Conservation (phyloP, 92 coral and sea anemone genomes). For the Paragorgia papillata region DNA sequence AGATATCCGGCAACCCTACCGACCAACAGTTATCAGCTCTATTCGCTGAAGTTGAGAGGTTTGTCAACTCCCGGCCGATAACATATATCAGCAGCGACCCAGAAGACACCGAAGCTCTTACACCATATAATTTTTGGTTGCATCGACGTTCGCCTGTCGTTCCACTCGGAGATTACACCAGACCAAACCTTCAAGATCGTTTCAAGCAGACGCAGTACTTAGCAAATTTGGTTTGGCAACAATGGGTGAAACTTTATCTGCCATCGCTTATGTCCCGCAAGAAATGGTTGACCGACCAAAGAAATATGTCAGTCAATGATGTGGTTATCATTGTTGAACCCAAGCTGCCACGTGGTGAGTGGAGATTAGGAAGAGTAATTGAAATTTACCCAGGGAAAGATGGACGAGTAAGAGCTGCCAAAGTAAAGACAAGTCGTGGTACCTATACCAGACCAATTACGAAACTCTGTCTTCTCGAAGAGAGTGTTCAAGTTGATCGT, state of each 20-base stretch:
- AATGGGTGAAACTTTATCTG: slow-evolving; percentile 33
- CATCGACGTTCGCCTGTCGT: slow-evolving; percentile 12
- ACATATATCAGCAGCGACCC: slow-evolving; percentile 20
- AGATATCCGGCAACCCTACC: neutral
- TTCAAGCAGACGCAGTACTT: slow-evolving; percentile 30
- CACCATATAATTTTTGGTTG: slow-evolving; percentile 42
- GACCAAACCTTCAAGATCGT: slow-evolving; percentile 10
- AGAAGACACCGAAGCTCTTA: slow-evolving; percentile 19
- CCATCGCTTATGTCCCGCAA: slow-evolving; percentile 7
- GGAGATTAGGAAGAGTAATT: slow-evolving; percentile 15
- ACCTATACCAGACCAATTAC: slow-evolving; percentile 24
- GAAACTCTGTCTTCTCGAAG: slow-evolving; percentile 18
- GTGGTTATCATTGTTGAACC: slow-evolving; percentile 25
- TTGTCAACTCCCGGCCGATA: slow-evolving; percentile 33
- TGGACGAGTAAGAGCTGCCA: slow-evolving; percentile 33
- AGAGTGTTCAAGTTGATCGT: neutral
- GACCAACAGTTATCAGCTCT: slow-evolving; percentile 16
- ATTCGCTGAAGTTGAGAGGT: slow-evolving; percentile 20
- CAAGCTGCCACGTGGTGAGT: slow-evolving; percentile 12
- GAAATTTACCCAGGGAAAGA: slow-evolving; percentile 24
- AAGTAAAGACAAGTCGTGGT: slow-evolving; percentile 18
- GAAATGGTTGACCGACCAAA: slow-evolving; percentile 27
- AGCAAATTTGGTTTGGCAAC: slow-evolving; percentile 29
- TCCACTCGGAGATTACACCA: slow-evolving; percentile 34
- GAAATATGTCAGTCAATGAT: neutral